Percentiles rank a stretch among this genome's conserved stretches.
These are phyloP conservation scores for Eilema caniola DNA, from an alignment of 2,888 invertebrate species.

Conservation along the genomic window DNA sequence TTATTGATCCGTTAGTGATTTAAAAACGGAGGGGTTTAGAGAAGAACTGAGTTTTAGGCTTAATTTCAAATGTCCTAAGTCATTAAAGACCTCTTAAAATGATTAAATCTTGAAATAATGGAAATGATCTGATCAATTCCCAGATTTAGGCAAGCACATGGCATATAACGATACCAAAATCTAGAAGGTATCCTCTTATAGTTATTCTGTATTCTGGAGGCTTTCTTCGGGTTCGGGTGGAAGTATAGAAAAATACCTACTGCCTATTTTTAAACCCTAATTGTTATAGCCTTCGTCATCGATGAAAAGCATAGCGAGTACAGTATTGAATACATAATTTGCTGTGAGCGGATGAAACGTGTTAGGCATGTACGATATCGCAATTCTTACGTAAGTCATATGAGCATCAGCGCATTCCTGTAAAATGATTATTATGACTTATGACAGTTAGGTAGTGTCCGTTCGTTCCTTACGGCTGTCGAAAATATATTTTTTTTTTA, in stretches of 20 bases:
- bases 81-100: too few relatives aligned
- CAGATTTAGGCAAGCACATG: too few relatives aligned
- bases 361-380: conserved; percentile 67
- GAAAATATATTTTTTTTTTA: not conserved
- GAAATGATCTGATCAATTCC: too few relatives aligned
- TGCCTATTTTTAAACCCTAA: conserved; percentile 17
- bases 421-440: conserved; percentile 58
- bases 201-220: not conserved
- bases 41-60: too few relatives aligned
- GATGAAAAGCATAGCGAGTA: conserved; percentile 56
- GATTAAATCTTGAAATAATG: too few relatives aligned
- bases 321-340: conserved; percentile 66
- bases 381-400: conserved; percentile 68
- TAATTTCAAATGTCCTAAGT: too few relatives aligned
- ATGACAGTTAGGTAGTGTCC: not conserved
- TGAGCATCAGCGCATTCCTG: conserved; percentile 71
- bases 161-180: not conserved
- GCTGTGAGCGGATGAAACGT: conserved; percentile 61
- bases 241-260: not conserved
- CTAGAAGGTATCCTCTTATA: not conserved
- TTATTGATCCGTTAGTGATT: not conserved
- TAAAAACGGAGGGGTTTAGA: not conserved
- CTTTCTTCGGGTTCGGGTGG: not conserved
- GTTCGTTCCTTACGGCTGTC: not conserved
- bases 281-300: conserved; percentile 39